Percentiles rank a stretch among this genome's conserved stretches.
These are phyloP conservation scores for Rhorus exstirpatorius DNA, from an alignment of 2,888 invertebrate species.

Conservation along the genomic window DNA sequence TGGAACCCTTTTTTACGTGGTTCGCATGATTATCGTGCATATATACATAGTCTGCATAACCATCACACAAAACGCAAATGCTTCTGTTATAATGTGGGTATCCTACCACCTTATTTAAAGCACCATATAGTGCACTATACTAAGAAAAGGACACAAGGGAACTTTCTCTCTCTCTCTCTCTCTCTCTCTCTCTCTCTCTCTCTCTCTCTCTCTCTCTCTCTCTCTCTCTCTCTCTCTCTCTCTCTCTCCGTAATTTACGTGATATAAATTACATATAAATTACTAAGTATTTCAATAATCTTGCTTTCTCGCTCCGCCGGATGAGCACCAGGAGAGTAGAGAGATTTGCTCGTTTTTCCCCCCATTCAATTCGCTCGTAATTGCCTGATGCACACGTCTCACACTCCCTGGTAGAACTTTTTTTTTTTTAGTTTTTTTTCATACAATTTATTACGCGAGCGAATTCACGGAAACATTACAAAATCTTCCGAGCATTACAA, in stretches of 20 bases:
- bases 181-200: conserved; percentile 10
- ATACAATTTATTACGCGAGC: conserved; percentile 42
- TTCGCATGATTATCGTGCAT: conserved; percentile 53
- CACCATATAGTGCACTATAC: conserved; percentile 9
- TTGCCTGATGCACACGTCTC: conserved; percentile 37
- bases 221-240: conserved; percentile 12
- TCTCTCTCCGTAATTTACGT: conserved; percentile 41
- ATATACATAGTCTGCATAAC: conserved; percentile 7
- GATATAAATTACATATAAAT: conserved; percentile 64
- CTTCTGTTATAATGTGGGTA: conserved; percentile 26
- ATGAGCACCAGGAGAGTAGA: conserved; percentile 10
- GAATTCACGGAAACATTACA: conserved; percentile 38
- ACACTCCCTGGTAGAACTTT: neutral
- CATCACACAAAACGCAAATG: conserved; percentile 24
- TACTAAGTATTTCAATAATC: conserved; percentile 58
- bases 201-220: conserved; percentile 9
- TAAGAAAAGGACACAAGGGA: neutral
- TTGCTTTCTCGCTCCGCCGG: conserved; percentile 21
- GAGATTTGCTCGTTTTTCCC: conserved; percentile 6
- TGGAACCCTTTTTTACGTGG: conserved; percentile 58
- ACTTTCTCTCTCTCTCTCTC: conserved; percentile 16
- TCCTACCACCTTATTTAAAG: conserved; percentile 46
- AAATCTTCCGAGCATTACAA: conserved; percentile 35
- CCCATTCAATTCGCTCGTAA: conserved; percentile 37
- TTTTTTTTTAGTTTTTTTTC: conserved; percentile 16